phyloP scores from a whole-genome alignment of 1,140 invertebrate species.

The Melitaea cinxia region DNA sequence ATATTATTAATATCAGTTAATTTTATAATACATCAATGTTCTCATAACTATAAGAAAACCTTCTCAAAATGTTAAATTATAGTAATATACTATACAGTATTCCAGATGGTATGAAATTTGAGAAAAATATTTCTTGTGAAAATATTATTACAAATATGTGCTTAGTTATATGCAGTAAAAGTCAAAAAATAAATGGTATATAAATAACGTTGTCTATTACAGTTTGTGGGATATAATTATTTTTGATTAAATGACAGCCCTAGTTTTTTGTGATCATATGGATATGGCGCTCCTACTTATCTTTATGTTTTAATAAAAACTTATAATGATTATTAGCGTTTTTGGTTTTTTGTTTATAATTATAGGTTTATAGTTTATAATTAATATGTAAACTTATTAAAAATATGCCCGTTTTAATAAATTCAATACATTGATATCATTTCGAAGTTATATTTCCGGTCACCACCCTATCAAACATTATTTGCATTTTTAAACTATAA shows the following conservation, averaged over 20 bases:
- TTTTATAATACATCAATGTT: too few relatives aligned
- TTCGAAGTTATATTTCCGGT: background rate
- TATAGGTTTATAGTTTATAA: background rate
- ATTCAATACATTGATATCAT: background rate
- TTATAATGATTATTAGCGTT: conserved; percentile 22
- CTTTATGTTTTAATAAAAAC: conserved; percentile 36
- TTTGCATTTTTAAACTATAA: background rate
- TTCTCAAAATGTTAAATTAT: too few relatives aligned
- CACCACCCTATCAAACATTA: background rate
- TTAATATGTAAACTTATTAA: background rate
- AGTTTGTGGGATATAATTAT: background rate
- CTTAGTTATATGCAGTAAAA: too few relatives aligned
- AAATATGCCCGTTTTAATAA: background rate
- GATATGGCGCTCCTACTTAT: conserved; percentile 32
- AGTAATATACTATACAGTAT: too few relatives aligned
- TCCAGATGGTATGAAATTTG: too few relatives aligned
- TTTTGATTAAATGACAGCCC: conserved; percentile 27
- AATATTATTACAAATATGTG: too few relatives aligned
- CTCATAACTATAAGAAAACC: too few relatives aligned
- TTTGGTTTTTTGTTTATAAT: conserved; percentile 2
- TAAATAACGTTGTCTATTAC: too few relatives aligned
- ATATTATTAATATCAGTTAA: too few relatives aligned
- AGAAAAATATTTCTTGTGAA: too few relatives aligned
- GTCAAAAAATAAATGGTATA: too few relatives aligned
- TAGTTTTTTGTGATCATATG: conserved; percentile 29